A percentile compares a stretch with the other conserved stretches of the same genome.
Conservation (phyloP, 1,140 invertebrate genomes). For the Heliothis virescens region DNA sequence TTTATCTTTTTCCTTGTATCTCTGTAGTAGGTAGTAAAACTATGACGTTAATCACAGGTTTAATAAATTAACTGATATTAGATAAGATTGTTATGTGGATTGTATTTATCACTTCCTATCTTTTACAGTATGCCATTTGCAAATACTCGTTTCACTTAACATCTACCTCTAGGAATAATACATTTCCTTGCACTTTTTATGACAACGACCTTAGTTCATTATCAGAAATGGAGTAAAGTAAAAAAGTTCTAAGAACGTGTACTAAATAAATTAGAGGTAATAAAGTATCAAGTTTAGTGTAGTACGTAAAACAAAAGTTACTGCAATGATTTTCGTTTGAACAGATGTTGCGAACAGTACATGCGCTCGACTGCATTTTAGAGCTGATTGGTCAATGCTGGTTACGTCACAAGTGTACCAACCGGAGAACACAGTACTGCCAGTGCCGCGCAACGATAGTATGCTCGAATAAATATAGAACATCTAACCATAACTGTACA, state of each 20-base stretch:
- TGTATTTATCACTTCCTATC: too few relatives aligned
- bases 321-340: neutral
- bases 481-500: neutral
- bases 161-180: neutral
- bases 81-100: constrained; percentile 15
- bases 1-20: neutral
- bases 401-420: constrained; percentile 27
- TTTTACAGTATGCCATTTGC: neutral
- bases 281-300: neutral
- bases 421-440: neutral
- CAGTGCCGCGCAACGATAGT: neutral
- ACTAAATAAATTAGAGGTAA: neutral
- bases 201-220: too few relatives aligned
- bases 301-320: neutral
- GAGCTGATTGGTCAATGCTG: constrained; percentile 20
- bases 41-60: neutral
- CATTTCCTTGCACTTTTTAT: neutral
- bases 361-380: constrained; percentile 2
- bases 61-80: neutral
- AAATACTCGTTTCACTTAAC: too few relatives aligned
- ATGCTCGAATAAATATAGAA: constrained; percentile 9
- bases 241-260: neutral
- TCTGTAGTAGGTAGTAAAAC: too few relatives aligned
- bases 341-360: constrained; percentile 8
- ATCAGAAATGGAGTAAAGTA: too few relatives aligned